Conservation (phyloP, 2,113 vertebrate species). For the Pipa parva region DNA sequence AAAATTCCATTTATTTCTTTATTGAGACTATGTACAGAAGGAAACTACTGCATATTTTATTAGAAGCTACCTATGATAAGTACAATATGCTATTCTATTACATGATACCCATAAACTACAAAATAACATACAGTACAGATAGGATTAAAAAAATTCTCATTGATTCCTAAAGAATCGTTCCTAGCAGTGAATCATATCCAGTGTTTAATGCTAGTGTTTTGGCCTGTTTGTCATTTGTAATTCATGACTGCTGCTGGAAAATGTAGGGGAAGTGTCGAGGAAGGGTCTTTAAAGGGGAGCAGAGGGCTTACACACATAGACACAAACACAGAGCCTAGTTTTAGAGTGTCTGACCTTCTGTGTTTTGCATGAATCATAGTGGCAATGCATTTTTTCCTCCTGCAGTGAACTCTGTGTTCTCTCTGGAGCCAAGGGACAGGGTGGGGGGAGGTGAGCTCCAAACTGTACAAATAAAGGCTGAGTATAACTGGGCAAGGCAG, state of each 20-base stretch:
- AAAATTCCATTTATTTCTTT: too few species aligned
- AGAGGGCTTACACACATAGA: too few species aligned
- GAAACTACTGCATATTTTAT: too few species aligned
- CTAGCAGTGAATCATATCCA: conserved; percentile 18
- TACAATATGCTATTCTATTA: too few species aligned
- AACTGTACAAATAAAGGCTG: neutral
- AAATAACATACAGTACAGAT: too few species aligned
- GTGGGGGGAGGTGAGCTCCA: conserved; percentile 3
- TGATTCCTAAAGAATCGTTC: too few species aligned
- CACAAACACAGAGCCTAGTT: conserved; percentile 13
- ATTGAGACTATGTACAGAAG: too few species aligned
- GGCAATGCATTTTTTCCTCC: conserved; percentile 3
- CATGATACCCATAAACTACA: too few species aligned
- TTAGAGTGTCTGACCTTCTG: conserved; percentile 17
- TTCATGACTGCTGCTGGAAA: conserved; percentile 18
- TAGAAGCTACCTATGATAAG: too few species aligned
- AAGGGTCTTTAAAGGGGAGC: neutral
- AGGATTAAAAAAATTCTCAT: neutral
- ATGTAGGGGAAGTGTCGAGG: conserved; percentile 19
- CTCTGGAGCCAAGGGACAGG: conserved; percentile 20
- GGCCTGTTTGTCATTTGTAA: conserved; percentile 26
- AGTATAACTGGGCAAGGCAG: neutral
- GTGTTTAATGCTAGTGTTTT: conserved; percentile 19
- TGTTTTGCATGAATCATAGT: neutral
- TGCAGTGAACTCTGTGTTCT: conserved; percentile 7